These are phyloP conservation scores for Dendrocopos noguchii DNA, from an alignment of 2,113 vertebrate genomes.

Conservation along the genomic window DNA sequence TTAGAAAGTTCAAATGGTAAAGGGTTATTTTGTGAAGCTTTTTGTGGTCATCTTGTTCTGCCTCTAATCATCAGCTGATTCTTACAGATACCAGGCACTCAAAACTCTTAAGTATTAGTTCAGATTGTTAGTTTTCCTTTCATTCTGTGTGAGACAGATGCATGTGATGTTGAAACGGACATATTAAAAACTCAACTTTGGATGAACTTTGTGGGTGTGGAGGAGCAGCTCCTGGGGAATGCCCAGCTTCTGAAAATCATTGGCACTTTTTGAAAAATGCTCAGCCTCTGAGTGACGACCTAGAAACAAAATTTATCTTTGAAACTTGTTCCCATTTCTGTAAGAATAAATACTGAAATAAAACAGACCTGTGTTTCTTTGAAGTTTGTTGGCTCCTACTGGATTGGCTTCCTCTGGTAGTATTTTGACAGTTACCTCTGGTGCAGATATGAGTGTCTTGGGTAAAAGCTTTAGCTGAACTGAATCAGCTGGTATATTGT, in stretches of 20 bases:
- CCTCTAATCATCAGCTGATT: neutral
- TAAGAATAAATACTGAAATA: neutral
- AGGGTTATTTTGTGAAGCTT: neutral
- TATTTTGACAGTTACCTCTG: neutral
- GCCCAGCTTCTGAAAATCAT: neutral
- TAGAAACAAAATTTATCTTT: neutral
- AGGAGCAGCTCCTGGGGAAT: neutral
- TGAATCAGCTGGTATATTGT: neutral
- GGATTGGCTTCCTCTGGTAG: neutral
- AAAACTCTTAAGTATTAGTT: rapidly evolving
- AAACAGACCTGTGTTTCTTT: neutral
- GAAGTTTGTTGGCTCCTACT: neutral
- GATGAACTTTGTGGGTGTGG: neutral
- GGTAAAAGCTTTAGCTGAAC: neutral
- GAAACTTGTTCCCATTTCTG: neutral
- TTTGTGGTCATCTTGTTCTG: neutral
- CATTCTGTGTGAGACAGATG: neutral
- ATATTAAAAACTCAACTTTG: neutral
- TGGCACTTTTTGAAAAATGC: neutral
- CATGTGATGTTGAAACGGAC: neutral
- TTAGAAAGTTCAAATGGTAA: neutral
- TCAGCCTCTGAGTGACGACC: neutral
- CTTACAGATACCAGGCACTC: neutral
- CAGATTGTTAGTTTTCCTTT: neutral
- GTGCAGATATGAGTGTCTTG: neutral